phyloP scores from a whole-genome alignment of 2,113 vertebrate species.

The Ochotona princeps region DNA sequence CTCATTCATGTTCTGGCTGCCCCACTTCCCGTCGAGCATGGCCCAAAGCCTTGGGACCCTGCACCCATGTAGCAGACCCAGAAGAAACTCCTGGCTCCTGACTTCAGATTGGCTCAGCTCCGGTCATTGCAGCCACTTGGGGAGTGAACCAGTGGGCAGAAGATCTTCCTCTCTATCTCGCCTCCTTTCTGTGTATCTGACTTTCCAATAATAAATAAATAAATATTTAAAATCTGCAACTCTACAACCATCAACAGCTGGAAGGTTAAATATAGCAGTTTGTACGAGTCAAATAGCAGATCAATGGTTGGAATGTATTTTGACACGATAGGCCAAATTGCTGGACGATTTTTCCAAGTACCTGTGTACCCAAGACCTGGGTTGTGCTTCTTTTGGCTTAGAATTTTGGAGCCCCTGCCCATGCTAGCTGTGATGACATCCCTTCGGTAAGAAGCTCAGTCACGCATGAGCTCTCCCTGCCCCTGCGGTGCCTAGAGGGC shows the following conservation, averaged over 20 bases:
- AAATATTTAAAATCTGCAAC: neutral
- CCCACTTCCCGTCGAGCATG: no score
- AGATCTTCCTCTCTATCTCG: no score
- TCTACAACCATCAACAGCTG: neutral
- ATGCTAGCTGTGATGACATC: neutral
- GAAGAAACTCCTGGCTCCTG: no score
- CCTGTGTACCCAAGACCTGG: neutral
- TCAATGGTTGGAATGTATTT: neutral
- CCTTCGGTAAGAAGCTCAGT: neutral
- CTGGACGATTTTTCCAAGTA: neutral
- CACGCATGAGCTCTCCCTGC: neutral
- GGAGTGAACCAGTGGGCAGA: no score
- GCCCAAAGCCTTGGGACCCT: no score
- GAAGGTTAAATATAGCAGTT: neutral
- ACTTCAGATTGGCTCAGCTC: no score
- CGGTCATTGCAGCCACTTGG: no score
- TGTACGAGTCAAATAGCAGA: constrained; percentile 23
- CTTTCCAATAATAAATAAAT: neutral
- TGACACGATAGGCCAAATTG: neutral
- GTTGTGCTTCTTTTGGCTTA: neutral
- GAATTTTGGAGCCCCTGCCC: neutral
- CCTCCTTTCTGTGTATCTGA: no score
- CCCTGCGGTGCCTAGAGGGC: neutral
- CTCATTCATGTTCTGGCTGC: no score
- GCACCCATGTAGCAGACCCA: no score